Percentiles rank a stretch among this genome's conserved stretches.
phyloP scores from a whole-genome alignment of 2,888 invertebrate genomes.

The Callyntrura sp. region DNA sequence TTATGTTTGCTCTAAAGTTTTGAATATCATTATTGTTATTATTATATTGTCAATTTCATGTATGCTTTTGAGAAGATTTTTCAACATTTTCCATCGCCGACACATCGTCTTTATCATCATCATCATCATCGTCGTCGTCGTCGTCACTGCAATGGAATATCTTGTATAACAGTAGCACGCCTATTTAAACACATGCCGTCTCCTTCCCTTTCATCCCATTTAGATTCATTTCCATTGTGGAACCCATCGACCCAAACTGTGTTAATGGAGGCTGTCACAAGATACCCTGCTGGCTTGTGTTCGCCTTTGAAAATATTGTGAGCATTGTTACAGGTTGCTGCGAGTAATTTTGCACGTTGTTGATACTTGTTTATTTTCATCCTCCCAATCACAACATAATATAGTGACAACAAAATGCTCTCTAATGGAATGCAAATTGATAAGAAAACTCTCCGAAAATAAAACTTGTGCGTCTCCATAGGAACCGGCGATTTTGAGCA shows the following conservation, averaged over 20 bases:
- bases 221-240: too few species aligned
- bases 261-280: too few species aligned
- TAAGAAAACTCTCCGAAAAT: too few species aligned
- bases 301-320: too few species aligned
- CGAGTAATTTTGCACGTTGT: neutral
- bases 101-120: conserved; percentile 11
- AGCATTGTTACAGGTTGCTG: neutral
- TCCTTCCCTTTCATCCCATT: neutral
- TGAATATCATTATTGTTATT: conserved; percentile 21
- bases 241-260: too few species aligned
- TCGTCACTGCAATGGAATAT: neutral
- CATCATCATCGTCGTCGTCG: neutral
- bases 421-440: too few species aligned
- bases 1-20: conserved; percentile 33
- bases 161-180: neutral
- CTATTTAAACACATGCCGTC: neutral
- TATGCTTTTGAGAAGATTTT: conserved; percentile 13
- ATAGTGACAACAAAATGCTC: too few species aligned
- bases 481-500: too few species aligned
- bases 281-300: too few species aligned
- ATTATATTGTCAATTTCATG: conserved; percentile 40
- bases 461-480: too few species aligned
- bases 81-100: conserved; percentile 26
- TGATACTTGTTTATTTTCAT: neutral
- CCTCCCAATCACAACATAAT: too few species aligned